A percentile compares a stretch with the other conserved stretches of the same genome.
phyloP scores from a whole-genome alignment of 2,113 vertebrate species.

The Neofelis nebulosa region DNA sequence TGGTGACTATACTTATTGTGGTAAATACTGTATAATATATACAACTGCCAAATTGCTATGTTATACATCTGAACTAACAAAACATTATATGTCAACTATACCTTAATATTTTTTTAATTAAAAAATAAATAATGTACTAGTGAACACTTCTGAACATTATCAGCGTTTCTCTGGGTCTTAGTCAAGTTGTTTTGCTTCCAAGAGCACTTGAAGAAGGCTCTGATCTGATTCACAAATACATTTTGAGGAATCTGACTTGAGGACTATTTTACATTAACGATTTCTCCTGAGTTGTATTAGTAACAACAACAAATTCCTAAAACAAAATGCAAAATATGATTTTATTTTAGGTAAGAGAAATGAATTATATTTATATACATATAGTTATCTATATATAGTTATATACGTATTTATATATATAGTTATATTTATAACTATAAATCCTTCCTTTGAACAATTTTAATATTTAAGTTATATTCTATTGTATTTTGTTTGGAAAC shows the following conservation, averaged over 20 bases:
- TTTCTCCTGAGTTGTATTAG: not conserved
- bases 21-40: not conserved
- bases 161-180: not conserved
- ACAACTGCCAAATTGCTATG: not conserved
- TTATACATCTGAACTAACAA: not conserved
- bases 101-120: not conserved
- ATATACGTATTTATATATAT: no score
- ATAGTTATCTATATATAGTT: no score
- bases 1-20: not conserved
- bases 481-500: not conserved
- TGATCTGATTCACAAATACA: not conserved
- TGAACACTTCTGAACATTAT: not conserved
- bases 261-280: not conserved
- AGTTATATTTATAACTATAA: not conserved
- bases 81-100: not conserved
- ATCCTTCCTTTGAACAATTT: not conserved
- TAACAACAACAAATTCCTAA: slow-evolving; percentile 7
- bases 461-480: slow-evolving; percentile 39
- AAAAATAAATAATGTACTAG: not conserved
- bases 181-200: not conserved
- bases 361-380: not conserved
- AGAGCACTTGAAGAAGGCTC: not conserved
- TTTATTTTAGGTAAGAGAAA: not conserved
- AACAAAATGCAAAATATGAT: not conserved
- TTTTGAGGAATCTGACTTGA: not conserved